Evolutionary conservation across 2,888 invertebrate genomes (phyloP).

Genomic region (Melangyna quadrimaculata): DNA sequence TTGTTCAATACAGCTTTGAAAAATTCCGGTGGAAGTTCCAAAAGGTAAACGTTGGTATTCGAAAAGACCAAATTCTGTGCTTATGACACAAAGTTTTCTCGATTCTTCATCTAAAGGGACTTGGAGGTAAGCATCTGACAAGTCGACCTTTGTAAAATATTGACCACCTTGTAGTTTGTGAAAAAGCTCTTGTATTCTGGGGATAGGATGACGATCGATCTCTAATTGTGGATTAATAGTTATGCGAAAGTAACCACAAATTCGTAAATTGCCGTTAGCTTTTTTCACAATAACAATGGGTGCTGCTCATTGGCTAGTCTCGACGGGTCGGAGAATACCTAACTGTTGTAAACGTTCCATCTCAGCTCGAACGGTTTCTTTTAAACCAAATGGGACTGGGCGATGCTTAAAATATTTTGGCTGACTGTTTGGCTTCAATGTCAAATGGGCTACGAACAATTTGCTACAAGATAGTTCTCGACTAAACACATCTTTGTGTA

Average conservation of each 20-base stretch:
- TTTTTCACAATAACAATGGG: constrained; percentile 77
- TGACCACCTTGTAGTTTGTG: constrained; percentile 64
- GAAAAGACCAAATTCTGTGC: constrained; percentile 57
- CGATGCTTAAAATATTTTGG: neutral
- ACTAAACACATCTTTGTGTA: neutral
- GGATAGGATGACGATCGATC: constrained; percentile 57
- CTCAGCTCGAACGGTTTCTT: neutral
- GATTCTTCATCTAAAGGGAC: no score
- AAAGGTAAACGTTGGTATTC: constrained; percentile 54
- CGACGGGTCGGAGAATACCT: constrained; percentile 6
- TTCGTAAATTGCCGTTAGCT: constrained; percentile 69
- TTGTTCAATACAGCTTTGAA: constrained; percentile 49
- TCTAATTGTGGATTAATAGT: neutral
- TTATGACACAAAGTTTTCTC: constrained; percentile 55
- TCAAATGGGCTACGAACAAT: constrained; percentile 3
- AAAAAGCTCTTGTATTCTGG: constrained; percentile 63
- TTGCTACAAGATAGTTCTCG: constrained; percentile 12
- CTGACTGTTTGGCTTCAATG: constrained; percentile 18
- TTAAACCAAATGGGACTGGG: neutral
- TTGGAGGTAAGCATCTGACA: no score
- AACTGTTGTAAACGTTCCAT: neutral
- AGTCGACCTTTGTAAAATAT: no score
- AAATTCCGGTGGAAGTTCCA: constrained; percentile 50
- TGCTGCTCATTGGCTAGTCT: constrained; percentile 73
- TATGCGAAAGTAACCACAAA: neutral